Base-by-base conservation (phyloP, 1,140 invertebrate species). In the Zaprionus nigranus region DNA sequence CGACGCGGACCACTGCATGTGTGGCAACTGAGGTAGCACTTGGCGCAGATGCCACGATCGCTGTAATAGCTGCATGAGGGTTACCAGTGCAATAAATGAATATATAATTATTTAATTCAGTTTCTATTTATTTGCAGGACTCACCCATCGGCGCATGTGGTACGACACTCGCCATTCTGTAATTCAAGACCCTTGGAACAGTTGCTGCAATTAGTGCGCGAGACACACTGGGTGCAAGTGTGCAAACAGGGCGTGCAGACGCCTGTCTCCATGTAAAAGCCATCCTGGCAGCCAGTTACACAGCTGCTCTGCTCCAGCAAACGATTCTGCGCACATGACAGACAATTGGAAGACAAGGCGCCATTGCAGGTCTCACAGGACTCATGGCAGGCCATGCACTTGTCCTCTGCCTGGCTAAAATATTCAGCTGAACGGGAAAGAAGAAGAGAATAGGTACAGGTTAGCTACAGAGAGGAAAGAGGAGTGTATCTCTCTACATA, bases 351-450 rank as follows among this genome's bases (percentile, higher is more conserved):
- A 75, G 96, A 95, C 30, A 95, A 94, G 2, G 95, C 95, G 17
- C 97, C 97, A 72, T 94, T 96, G 91, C 97, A 98, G 1, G 96
- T 97, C 71, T 96, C 96, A 92, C 97, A 98, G 5, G 95, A 95
- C 5, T 94, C 83, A 93, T 97, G 96, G 91, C 97, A 98, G 3
- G 95, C 93, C 22, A 94, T 94, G 90, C 97, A 97, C 20, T 94
- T 93, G n/a, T 56, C 54, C 9, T 76, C 81, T 5, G 93, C 94
- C 12, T 94, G 94, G 64, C 96, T 95, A 66, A 94, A 95, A 92
- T 96, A 97, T 92, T 97, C 95, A 46, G 94, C 95, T 96, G 93
- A n/a, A n/a, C n/a, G n/a, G n/a, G n/a, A n/a, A n/a, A n/a, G n/a
- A n/a, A n/a, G n/a, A 51, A 11, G 17, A 59, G 17, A 64, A 38